Evolutionary conservation across 2,888 invertebrate genomes (phyloP).

Genomic region (Tetramorium bicarinatum): DNA sequence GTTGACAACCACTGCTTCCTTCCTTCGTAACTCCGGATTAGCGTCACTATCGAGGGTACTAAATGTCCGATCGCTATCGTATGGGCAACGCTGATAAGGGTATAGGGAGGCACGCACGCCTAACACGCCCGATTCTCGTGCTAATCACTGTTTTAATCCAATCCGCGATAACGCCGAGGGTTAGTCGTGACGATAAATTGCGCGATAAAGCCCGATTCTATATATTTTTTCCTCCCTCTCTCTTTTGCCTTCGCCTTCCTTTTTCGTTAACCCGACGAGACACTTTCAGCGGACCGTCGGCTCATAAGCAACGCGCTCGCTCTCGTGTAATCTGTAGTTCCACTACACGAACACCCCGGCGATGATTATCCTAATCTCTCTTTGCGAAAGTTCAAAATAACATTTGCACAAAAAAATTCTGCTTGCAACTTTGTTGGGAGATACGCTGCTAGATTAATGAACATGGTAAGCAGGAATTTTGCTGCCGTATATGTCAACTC

Average conservation of each 20-base stretch:
- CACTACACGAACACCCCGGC: slow-evolving; percentile 61
- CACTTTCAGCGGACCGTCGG: slow-evolving; percentile 69
- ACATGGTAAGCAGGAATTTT: neutral
- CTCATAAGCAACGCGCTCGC: slow-evolving; percentile 56
- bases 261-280: slow-evolving; percentile 68
- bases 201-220: slow-evolving; percentile 72
- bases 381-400: slow-evolving; percentile 45
- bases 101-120: slow-evolving; percentile 74
- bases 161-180: slow-evolving; percentile 78
- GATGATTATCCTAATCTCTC: slow-evolving; percentile 68
- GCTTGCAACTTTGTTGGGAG: slow-evolving; percentile 22
- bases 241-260: neutral
- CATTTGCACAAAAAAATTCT: slow-evolving; percentile 36
- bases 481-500: neutral
- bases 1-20: slow-evolving; percentile 80
- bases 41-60: slow-evolving; percentile 83
- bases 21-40: slow-evolving; percentile 81
- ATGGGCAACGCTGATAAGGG: slow-evolving; percentile 70
- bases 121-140: slow-evolving; percentile 78
- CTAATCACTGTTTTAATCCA: slow-evolving; percentile 83
- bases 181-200: slow-evolving; percentile 79
- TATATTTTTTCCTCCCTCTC: slow-evolving; percentile 42
- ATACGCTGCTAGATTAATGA: slow-evolving; percentile 45
- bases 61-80: slow-evolving; percentile 83
- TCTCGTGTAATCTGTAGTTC: slow-evolving; percentile 67